Evolutionary conservation across 2,797 vertebrate species (phyloP).

Genomic region (Ammospiza maritima): DNA sequence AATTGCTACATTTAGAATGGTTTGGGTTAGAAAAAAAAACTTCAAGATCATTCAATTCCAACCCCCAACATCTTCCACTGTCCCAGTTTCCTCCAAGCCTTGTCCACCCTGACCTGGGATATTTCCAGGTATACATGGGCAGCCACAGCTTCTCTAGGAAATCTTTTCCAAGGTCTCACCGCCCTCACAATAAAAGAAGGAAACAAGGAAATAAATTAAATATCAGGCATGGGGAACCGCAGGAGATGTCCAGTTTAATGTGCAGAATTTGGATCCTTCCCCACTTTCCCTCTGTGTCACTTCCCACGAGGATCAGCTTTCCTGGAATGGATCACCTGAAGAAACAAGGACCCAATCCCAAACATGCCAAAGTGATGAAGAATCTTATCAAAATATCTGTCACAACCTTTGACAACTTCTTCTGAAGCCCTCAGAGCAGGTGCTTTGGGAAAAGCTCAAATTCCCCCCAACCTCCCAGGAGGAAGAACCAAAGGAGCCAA

Average conservation of each 20-base stretch:
- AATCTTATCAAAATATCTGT: not conserved
- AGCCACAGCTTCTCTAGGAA: not conserved
- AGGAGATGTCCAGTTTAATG: not conserved
- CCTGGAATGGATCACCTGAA: not conserved
- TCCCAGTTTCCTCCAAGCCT: not conserved
- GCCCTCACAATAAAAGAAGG: not conserved
- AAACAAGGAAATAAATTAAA: not conserved
- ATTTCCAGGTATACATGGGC: not conserved
- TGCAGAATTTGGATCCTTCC: not conserved
- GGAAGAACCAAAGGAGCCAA: not conserved
- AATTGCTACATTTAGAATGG: not conserved
- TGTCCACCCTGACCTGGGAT: not conserved
- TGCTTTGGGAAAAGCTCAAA: not conserved
- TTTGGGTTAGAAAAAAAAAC: not conserved
- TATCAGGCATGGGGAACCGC: not conserved
- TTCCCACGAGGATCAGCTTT: not conserved
- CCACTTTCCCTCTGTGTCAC: not conserved
- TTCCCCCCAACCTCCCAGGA: not conserved
- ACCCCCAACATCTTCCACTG: fast-evolving
- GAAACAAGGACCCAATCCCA: not conserved
- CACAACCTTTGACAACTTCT: not conserved
- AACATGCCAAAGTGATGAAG: not conserved
- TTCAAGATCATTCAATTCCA: not conserved
- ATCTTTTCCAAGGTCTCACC: no score
- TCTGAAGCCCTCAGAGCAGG: not conserved